phyloP scores from a whole-genome alignment of 2,113 vertebrate genomes.

The Chaetops frenatus region DNA sequence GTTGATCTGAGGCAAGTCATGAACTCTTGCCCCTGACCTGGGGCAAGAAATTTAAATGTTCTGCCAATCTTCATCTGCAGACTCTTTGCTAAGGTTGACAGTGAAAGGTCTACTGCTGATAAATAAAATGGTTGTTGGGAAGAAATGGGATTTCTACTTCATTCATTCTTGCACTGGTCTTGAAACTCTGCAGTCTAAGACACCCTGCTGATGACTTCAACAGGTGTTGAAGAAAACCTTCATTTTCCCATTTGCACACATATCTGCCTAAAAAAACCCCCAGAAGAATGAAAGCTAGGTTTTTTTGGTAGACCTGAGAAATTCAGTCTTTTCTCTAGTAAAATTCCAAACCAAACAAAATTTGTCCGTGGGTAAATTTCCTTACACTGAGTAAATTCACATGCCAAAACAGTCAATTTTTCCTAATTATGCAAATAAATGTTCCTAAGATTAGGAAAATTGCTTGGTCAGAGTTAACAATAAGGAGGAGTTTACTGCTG shows the following conservation, averaged over 20 bases:
- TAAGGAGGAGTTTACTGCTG: background rate
- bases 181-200: background rate
- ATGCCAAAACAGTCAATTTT: background rate
- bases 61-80: background rate
- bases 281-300: background rate
- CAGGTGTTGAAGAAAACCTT: background rate
- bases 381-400: background rate
- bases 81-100: background rate
- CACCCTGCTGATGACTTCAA: background rate
- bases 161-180: background rate
- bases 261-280: background rate
- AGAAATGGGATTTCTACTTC: background rate
- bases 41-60: background rate
- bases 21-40: background rate
- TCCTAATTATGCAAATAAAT: background rate
- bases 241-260: background rate
- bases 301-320: background rate
- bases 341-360: background rate
- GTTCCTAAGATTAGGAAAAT: background rate
- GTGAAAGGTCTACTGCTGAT: background rate
- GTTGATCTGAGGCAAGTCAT: background rate
- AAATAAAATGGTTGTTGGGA: background rate
- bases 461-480: background rate
- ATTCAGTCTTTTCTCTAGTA: background rate
- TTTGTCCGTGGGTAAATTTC: background rate